Base-by-base conservation (phyloP, 2,888 invertebrate genomes). In the Formica aserva region DNA sequence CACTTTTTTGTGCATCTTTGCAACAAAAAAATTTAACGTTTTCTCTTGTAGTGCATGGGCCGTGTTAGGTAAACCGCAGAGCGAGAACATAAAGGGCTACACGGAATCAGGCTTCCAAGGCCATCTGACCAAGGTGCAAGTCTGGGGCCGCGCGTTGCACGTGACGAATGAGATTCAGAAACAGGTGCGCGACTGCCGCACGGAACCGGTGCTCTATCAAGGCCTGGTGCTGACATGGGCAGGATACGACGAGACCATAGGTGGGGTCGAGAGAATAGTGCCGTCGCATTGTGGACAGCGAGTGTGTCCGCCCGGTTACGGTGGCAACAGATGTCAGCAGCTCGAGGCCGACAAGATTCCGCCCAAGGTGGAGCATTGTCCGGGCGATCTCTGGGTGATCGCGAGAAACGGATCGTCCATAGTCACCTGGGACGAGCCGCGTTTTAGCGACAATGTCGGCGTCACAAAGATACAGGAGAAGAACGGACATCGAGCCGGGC, bases 81-180 rank as follows among this genome's bases (percentile, higher is more conserved):
- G 95, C 6, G 94, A 94, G 38, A 94, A 94, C 60, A 96, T 97
- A n/a, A 97, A 97, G 91, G 97, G 97, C 0, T 98, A 98, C 92
- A 97, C 98, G 0, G 98, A 98, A 95, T 96, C 97, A 65, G 98
- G 98, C n/a, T 99, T 99, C 97, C 98, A 98, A 96, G 99, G 99
- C 41, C 98, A 98, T 91, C 95, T 99, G 60, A 98, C 98, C 11
- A 98, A 99, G 95, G 98, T 98, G 48, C 98, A 99, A 95, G 97
- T 99, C 83, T 99, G 99, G 99, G 97, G 97, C 91, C 96, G 98
- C 66, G 98, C 98, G 57, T 95, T 99, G 0, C 98, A 99, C 93
- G 97, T 98, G 26, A 98, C 98, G 5, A 97, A 97, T 85, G 98
- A 98, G 95, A 97, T 99, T 87, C 98, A 99, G 91, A 98, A 98